Base-by-base conservation (phyloP, 2,113 vertebrate species). In the Hippolais icterina region DNA sequence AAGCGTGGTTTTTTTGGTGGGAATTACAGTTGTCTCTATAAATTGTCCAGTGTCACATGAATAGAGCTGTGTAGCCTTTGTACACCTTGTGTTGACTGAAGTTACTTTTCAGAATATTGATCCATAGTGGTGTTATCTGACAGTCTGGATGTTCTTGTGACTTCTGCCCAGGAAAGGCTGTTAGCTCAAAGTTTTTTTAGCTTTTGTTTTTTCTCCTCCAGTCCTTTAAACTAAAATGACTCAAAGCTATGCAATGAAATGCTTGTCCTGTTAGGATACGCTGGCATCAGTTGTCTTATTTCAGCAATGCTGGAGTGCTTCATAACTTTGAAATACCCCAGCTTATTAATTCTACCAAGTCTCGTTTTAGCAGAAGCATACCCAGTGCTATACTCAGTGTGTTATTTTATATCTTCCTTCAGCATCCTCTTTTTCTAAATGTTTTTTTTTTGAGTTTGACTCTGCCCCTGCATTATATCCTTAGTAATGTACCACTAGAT, bases 341-440 rank as follows among this genome's bases (percentile, higher is more conserved):
- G 31, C 68, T 82, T 92, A 47, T 68, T 84, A 89, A 84, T 89
- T 89, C 37, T 74, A 59, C 35, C 52, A 71, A 87, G 76, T 93
- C 68, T 20, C 31, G 12, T 94, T 94, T 95, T 87, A 89, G 89
- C 60, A 64, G 64, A 81, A 75, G 20, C 61, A 53, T 89, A 87
- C 6, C 3, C 56, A 78, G 5, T 60, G 56, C 35, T 75, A 3
- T 69, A 37, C 9, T 68, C 50, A 10, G 39, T 76, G 12, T 65
- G 46, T 83, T 12, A 22, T 60, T 44, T 82, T 39, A 5, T 69
- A 37, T 54, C 10, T 5, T 81, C 12, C 24, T 90, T 71, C 52
- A 90, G 44, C 28, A 75, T 78, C 8, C 3, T 12, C 46, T 81
- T 75, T 75, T 66, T 70, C 27, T 35, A 33, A 31, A 80, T 41